Evolutionary conservation across 2,888 invertebrate species (phyloP).

Genomic region (Liposcelis brunnea): DNA sequence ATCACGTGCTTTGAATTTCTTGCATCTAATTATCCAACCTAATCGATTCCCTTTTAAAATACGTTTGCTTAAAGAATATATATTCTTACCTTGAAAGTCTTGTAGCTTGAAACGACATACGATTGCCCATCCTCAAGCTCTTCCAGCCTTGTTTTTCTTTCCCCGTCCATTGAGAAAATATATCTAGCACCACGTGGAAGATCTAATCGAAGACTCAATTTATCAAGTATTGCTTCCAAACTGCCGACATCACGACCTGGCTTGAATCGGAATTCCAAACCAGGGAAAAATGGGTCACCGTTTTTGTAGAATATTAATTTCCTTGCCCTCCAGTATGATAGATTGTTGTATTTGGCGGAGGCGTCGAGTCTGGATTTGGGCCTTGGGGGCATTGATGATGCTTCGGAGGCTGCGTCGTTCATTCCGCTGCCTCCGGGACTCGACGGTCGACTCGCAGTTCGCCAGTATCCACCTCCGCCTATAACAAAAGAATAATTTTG

Average conservation of each 20-base stretch:
- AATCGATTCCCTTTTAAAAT: neutral
- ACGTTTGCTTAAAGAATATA: neutral
- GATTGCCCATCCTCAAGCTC: slow-evolving; percentile 81
- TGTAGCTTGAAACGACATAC: slow-evolving; percentile 84
- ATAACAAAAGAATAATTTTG: no score
- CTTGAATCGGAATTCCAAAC: slow-evolving; percentile 73
- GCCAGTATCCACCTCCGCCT: slow-evolving; percentile 23
- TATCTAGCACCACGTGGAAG: slow-evolving; percentile 76
- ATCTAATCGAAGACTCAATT: slow-evolving; percentile 73
- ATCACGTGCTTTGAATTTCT: neutral
- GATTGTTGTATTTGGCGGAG: slow-evolving; percentile 46
- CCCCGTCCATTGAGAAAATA: slow-evolving; percentile 84
- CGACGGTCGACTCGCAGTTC: slow-evolving; percentile 33
- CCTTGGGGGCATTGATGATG: slow-evolving; percentile 35
- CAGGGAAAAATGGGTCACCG: slow-evolving; percentile 83
- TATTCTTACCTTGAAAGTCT: slow-evolving; percentile 66
- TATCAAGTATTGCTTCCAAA: slow-evolving; percentile 68
- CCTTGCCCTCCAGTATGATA: slow-evolving; percentile 74
- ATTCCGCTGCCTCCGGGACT: slow-evolving; percentile 25
- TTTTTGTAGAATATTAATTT: slow-evolving; percentile 60
- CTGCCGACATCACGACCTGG: slow-evolving; percentile 76
- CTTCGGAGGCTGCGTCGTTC: slow-evolving; percentile 41
- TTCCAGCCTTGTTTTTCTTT: slow-evolving; percentile 63
- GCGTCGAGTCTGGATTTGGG: slow-evolving; percentile 33
- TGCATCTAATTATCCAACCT: neutral